A percentile compares a stretch with the other conserved stretches of the same genome.
Conservation (phyloP, 2,113 vertebrate species). For the Chlorodrepanis virens region DNA sequence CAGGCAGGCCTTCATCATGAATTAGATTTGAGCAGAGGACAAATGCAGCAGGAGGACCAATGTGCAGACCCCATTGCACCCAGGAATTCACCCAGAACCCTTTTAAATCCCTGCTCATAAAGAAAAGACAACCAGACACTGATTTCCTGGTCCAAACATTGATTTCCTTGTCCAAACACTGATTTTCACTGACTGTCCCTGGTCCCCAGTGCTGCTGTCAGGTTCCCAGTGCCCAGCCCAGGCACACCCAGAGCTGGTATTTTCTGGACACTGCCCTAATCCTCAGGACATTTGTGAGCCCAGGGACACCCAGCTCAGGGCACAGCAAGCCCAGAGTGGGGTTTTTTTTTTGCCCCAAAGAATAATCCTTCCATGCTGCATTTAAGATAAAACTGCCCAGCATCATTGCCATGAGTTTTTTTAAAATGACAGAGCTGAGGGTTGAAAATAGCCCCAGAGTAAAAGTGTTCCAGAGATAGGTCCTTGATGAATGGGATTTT, state of each 20-base stretch:
- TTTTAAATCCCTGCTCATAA: not conserved
- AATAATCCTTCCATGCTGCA: not conserved
- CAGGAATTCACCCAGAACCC: not conserved
- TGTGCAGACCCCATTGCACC: fast-evolving
- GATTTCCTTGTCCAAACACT: not conserved
- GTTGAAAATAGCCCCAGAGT: not conserved
- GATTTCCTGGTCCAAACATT: not conserved
- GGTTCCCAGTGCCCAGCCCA: not conserved
- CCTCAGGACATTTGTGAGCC: not conserved
- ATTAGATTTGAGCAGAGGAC: not conserved
- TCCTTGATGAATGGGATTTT: constrained; percentile 7
- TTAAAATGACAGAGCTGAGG: not conserved
- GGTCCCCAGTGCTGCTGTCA: not conserved
- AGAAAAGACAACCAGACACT: not conserved
- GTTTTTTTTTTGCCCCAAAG: not conserved
- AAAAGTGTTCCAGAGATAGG: not conserved
- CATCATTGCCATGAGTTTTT: not conserved
- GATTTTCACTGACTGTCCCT: not conserved
- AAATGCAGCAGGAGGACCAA: not conserved
- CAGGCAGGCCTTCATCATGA: not conserved
- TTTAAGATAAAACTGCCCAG: not conserved
- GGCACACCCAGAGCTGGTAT: not conserved
- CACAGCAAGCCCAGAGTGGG: not conserved
- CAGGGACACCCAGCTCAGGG: not conserved
- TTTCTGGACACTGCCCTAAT: not conserved